A percentile compares a stretch with the other conserved stretches of the same genome.
phyloP scores from a whole-genome alignment of 2,888 invertebrate species.

The Venustoraphidia nigricollis region DNA sequence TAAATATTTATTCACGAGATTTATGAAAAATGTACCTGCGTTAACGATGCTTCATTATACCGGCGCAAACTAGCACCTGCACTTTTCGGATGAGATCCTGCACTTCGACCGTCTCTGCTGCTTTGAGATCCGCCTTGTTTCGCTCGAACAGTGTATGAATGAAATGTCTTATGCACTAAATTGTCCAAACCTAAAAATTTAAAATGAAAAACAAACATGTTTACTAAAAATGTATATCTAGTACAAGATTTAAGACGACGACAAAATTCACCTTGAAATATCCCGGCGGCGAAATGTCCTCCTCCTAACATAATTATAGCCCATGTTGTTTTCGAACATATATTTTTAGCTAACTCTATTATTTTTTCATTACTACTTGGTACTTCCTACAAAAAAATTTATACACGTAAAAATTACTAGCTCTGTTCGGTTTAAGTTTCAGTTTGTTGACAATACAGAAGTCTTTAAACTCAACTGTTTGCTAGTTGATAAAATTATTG shows the following conservation, averaged over 20 bases:
- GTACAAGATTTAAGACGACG: constrained; percentile 19
- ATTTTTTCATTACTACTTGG: constrained; percentile 21
- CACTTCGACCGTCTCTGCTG: constrained; percentile 41
- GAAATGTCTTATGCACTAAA: constrained; percentile 64
- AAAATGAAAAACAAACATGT: neutral
- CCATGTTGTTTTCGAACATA: constrained; percentile 36
- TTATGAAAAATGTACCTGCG: constrained; percentile 34
- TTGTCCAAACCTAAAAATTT: constrained; percentile 27
- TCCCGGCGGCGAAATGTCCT: constrained; percentile 65
- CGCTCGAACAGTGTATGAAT: constrained; percentile 68
- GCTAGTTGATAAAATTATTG: too few relatives aligned
- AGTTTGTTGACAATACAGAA: too few relatives aligned
- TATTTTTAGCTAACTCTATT: constrained; percentile 19
- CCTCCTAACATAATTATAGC: constrained; percentile 71
- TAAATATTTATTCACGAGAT: too few relatives aligned
- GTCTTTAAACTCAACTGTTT: too few relatives aligned
- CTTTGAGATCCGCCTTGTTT: constrained; percentile 71
- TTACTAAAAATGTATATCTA: neutral
- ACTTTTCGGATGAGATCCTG: constrained; percentile 51
- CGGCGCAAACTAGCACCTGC: constrained; percentile 67
- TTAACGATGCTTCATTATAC: constrained; percentile 61
- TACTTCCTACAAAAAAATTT: constrained; percentile 18
- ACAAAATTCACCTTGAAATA: constrained; percentile 38
- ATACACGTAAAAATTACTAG: too few relatives aligned
- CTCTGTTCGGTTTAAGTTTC: too few relatives aligned